phyloP scores from a whole-genome alignment of 2,113 vertebrate species.

The Triplophysa siluroides region DNA sequence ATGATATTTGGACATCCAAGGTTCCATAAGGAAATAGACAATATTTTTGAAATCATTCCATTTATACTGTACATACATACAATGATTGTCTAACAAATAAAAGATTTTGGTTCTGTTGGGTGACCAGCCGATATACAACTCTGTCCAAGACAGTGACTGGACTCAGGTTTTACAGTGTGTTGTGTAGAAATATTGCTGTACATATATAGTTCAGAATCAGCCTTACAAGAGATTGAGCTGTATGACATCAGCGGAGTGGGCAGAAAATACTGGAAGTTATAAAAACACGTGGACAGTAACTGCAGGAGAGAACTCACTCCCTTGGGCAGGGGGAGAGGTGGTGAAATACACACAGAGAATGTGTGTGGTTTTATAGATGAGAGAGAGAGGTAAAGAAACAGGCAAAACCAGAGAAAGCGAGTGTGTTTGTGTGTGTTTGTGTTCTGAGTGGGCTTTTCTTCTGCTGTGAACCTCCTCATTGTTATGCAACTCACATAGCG shows the following conservation, averaged over 20 bases:
- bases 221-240: conserved; percentile 30
- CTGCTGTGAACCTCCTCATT: conserved; percentile 55
- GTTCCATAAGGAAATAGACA: no score
- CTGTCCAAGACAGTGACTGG: not conserved
- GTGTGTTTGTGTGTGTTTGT: conserved; percentile 42
- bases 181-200: conserved; percentile 11
- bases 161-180: not conserved
- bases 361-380: conserved; percentile 38
- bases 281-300: conserved; percentile 50
- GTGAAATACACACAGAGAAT: conserved; percentile 37
- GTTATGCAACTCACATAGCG: conserved; percentile 58
- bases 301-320: conserved; percentile 49
- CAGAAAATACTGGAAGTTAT: conserved; percentile 49
- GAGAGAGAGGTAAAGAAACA: conserved; percentile 37
- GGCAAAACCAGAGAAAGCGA: conserved; percentile 34
- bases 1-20: no score
- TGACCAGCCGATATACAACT: not conserved
- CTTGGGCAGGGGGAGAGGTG: conserved; percentile 46
- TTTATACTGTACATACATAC: no score
- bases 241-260: conserved; percentile 49
- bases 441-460: conserved; percentile 58
- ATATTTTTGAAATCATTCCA: no score
- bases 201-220: conserved; percentile 11
- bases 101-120: not conserved
- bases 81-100: no score